Evolutionary conservation across 2,113 vertebrate species (phyloP).

Genomic region (Rhizomys pruinosus): DNA sequence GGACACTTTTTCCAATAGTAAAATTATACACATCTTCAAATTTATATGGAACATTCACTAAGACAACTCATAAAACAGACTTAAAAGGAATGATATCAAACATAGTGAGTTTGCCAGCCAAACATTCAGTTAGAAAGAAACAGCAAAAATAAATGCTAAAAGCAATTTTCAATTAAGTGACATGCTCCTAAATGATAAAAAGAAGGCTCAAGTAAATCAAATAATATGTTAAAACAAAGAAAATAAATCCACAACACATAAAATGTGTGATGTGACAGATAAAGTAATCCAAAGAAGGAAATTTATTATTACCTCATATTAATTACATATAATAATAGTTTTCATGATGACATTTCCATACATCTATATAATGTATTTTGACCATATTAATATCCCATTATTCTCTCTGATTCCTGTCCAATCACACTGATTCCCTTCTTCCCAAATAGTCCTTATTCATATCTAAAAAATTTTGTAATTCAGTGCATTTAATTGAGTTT

Average conservation of each 20-base stretch:
- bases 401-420: not conserved
- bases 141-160: not conserved
- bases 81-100: not conserved
- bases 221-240: not conserved
- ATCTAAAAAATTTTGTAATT: too few relatives aligned
- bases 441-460: not conserved
- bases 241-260: not conserved
- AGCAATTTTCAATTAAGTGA: not conserved
- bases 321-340: not conserved
- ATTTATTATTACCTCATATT: not conserved
- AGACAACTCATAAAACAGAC: not conserved
- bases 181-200: constrained; percentile 5
- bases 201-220: not conserved
- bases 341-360: not conserved
- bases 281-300: not conserved
- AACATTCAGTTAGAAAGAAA: not conserved
- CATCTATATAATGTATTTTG: not conserved
- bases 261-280: not conserved
- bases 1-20: not conserved
- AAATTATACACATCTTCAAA: not conserved
- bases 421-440: not conserved
- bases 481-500: too few relatives aligned
- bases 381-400: not conserved
- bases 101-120: not conserved
- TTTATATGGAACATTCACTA: not conserved